These are phyloP conservation scores for Augiades crinisus DNA, from an alignment of 2,888 invertebrate genomes.

Conservation along the genomic window DNA sequence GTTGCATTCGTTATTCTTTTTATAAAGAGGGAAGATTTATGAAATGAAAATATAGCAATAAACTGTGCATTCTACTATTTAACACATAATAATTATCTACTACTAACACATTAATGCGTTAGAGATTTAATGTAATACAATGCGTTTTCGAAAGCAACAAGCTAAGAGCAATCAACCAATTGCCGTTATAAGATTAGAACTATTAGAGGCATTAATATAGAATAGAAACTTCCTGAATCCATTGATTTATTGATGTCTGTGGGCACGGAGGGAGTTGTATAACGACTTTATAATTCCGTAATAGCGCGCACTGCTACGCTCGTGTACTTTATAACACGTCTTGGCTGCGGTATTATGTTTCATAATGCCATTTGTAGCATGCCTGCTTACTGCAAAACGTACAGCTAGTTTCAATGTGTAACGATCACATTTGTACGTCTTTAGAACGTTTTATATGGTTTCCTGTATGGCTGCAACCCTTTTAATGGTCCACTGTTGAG, in stretches of 20 bases:
- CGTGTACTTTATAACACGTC: constrained; percentile 22
- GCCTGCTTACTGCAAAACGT: constrained; percentile 6
- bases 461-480: too few relatives aligned
- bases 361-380: constrained; percentile 21
- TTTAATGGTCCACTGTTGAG: too few relatives aligned
- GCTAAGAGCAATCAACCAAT: constrained; percentile 15
- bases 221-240: constrained; percentile 23
- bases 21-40: too few relatives aligned
- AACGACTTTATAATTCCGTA: constrained; percentile 27
- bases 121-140: background rate
- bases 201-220: constrained; percentile 19
- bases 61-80: too few relatives aligned
- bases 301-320: constrained; percentile 22
- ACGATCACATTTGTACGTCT: background rate
- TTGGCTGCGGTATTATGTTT: constrained; percentile 21
- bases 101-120: too few relatives aligned
- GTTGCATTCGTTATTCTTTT: too few relatives aligned
- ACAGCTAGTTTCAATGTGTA: background rate
- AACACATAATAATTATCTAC: too few relatives aligned
- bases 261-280: constrained; percentile 26
- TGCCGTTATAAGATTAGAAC: constrained; percentile 12
- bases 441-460: too few relatives aligned
- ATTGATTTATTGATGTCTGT: constrained; percentile 26
- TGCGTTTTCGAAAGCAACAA: constrained; percentile 13
- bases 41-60: too few relatives aligned